phyloP scores from a whole-genome alignment of 2,888 invertebrate genomes.

The Linnaemya tessellans region DNA sequence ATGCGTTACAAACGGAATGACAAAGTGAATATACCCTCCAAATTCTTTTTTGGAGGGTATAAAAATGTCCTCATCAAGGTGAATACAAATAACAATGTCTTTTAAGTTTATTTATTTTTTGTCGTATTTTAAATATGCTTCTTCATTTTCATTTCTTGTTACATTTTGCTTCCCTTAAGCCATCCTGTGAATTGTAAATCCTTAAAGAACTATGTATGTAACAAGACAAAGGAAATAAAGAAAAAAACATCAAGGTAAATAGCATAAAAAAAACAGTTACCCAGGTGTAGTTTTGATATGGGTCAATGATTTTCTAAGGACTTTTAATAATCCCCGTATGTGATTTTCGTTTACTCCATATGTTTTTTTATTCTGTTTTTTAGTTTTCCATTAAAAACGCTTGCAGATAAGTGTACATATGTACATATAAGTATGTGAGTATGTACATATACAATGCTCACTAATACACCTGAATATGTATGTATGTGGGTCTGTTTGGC shows the following conservation, averaged over 20 bases:
- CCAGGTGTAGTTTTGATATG: slow-evolving; percentile 62
- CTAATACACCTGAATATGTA: not conserved
- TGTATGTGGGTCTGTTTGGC: not conserved
- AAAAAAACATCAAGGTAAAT: slow-evolving; percentile 35
- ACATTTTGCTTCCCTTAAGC: slow-evolving; percentile 53
- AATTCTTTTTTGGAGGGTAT: too few relatives aligned
- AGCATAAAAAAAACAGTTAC: slow-evolving; percentile 3
- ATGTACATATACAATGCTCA: too few relatives aligned
- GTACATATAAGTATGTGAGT: too few relatives aligned
- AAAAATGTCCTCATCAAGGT: slow-evolving; percentile 41
- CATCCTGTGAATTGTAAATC: slow-evolving; percentile 52
- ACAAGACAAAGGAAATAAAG: slow-evolving; percentile 17
- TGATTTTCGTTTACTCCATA: slow-evolving; percentile 44
- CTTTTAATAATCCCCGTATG: slow-evolving; percentile 66
- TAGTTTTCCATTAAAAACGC: slow-evolving; percentile 11
- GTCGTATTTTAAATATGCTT: slow-evolving; percentile 9
- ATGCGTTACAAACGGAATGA: too few relatives aligned
- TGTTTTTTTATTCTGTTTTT: not conserved
- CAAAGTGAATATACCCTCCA: too few relatives aligned
- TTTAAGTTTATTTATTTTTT: slow-evolving; percentile 38
- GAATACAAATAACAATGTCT: slow-evolving; percentile 43
- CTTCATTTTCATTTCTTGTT: slow-evolving; percentile 16
- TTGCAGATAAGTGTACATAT: not conserved
- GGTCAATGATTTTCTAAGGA: slow-evolving; percentile 69
- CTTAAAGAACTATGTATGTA: slow-evolving; percentile 29